Evolutionary conservation across 2,113 vertebrate species (phyloP), one percentile per base, ranked within the genome.

Genomic region (Mohoua ochrocephala): DNA sequence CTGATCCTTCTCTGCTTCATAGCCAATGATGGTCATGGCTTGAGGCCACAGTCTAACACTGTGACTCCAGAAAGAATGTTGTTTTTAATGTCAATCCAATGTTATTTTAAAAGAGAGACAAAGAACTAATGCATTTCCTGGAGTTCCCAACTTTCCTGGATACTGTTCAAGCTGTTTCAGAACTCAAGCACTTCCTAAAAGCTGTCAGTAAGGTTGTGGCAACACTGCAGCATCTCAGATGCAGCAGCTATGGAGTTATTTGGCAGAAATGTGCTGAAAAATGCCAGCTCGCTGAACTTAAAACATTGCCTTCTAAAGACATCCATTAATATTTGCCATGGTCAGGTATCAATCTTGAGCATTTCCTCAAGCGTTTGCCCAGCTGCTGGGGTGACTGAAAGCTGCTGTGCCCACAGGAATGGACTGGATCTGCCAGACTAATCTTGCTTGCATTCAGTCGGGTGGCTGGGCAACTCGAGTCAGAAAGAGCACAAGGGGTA

Each of bases 11-110:
- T 87, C 77, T 85, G 69, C 74, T 93, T 76, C 56, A 84, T 92
- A 68, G 80, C 95, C 95, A 96, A 78, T 86, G 94, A 96, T 95
- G 94, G 96, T 92, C 94, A 96, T 78, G 80, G 88, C 79, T 93
- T 70, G 80, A 70, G 75, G 83, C 75, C 83, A 67, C 82, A 80
- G 33, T 50, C 63, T 88, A 93, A 88, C 59, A 26, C 76, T 64
- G 23, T 20, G 75, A 44, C 68, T 93, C 45, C 61, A 83, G 39
- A 54, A 86, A 82, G 67, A 79, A 41, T 74, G 68, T 56, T 91
- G 49, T 56, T 94, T 91, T 92, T 87, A 84, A 87, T 75, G 73
- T 82, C 80, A 78, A 47, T 84, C 59, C 52, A 70, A n/a, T 52
- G 73, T 61, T 92, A 57, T 84, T 96, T 84, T 89, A 75, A 92